Percentiles rank a stretch among this genome's conserved stretches.
These are phyloP conservation scores for Stenodema calcarata DNA, from an alignment of 2,888 invertebrate species.

Conservation along the genomic window DNA sequence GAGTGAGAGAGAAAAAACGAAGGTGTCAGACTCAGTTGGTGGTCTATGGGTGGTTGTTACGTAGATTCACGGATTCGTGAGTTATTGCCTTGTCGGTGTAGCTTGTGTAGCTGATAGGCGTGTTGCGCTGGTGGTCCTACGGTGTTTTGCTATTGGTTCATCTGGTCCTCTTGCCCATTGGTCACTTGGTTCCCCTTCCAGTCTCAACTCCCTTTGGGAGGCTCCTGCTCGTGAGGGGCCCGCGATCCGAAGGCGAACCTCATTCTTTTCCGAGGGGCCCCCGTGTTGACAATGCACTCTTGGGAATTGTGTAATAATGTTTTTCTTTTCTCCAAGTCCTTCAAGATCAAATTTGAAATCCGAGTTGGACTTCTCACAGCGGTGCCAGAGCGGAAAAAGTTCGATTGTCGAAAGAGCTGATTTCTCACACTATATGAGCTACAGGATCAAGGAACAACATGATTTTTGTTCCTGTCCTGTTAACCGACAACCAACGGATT, in stretches of 20 bases:
- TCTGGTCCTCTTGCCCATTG: neutral
- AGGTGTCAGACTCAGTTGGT: slow-evolving; percentile 37
- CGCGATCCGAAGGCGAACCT: neutral
- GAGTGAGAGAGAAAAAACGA: slow-evolving; percentile 7
- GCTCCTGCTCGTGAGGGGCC: neutral
- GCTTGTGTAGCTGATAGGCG: slow-evolving; percentile 25
- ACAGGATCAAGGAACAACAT: too few relatives aligned
- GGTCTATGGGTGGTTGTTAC: slow-evolving; percentile 44
- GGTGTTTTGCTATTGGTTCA: slow-evolving; percentile 17
- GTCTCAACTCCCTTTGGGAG: neutral
- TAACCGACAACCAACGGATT: too few relatives aligned
- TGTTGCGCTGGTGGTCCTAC: slow-evolving; percentile 13
- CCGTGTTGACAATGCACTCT: neutral
- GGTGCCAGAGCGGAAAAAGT: too few relatives aligned
- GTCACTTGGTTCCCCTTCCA: slow-evolving; percentile 10
- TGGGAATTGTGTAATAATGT: neutral
- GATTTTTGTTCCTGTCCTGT: too few relatives aligned
- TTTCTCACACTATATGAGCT: too few relatives aligned
- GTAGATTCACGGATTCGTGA: slow-evolving; percentile 45
- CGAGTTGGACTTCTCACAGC: too few relatives aligned
- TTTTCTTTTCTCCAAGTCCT: too few relatives aligned
- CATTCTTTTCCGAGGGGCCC: neutral
- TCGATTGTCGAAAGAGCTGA: too few relatives aligned
- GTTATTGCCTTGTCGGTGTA: slow-evolving; percentile 34
- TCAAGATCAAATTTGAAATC: too few relatives aligned